phyloP scores from a whole-genome alignment of 2,797 vertebrate genomes.

The Ammospiza maritima region DNA sequence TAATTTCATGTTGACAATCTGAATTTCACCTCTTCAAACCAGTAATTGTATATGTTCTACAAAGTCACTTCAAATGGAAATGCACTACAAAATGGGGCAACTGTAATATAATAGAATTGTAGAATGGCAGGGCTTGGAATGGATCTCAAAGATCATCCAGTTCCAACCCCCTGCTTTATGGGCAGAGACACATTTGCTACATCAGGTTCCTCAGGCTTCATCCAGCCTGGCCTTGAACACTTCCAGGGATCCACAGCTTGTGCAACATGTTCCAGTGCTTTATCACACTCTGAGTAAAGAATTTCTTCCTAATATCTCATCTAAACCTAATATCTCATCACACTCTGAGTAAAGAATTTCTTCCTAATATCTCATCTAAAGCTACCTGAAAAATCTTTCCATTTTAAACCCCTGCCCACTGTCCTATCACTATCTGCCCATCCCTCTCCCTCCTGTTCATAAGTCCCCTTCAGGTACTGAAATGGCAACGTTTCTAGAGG shows the following conservation, averaged over 20 bases:
- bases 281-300: not conserved
- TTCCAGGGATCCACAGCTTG: not conserved
- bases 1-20: not conserved
- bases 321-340: too few relatives aligned
- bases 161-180: not conserved
- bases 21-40: not conserved
- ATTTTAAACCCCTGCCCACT: not conserved
- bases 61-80: not conserved
- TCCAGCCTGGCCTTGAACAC: not conserved
- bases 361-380: not conserved
- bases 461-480: not conserved
- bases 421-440: not conserved
- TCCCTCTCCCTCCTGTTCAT: not conserved
- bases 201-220: not conserved
- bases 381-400: not conserved
- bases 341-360: not conserved
- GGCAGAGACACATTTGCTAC: not conserved
- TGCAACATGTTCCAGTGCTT: not conserved
- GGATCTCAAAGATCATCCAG: not conserved
- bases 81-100: not conserved
- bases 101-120: not conserved
- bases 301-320: not conserved
- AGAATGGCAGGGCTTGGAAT: not conserved
- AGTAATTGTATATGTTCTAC: not conserved
- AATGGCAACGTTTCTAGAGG: not conserved